Base-by-base conservation (phyloP, 2,797 vertebrate genomes). In the Gymnothorax javanicus region DNA sequence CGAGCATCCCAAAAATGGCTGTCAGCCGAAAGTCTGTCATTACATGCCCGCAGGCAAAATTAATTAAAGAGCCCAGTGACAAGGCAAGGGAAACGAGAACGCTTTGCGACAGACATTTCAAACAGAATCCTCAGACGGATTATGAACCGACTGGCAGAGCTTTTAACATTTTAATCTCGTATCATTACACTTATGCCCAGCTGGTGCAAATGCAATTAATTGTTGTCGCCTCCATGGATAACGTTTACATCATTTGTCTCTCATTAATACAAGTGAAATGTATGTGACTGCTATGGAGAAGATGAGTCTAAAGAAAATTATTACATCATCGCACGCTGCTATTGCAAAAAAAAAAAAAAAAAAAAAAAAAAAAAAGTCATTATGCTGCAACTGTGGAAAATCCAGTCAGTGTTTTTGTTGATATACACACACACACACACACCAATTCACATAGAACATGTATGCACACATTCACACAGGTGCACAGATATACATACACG, bases 111-210 rank as follows among this genome's bases (percentile, higher is more conserved):
- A 56, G 50, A 81, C 77, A 81, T 56, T 81, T 81, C 77, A 56
- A 9, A 56, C 50, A 23, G 20, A 56, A 56, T n/a, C 77, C 77
- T 81, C 20, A 54, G 50, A 25, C 1, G 17, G 52, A 81, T 56
- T 81, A 56, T n/a, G 77, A 81, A 81, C 52, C 20, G 20, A 81
- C 52, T 52, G 33, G 13, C 43, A 17, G 20, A 52, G 77, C 52
- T n/a, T 56, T 81, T 56, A 56, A 81, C 50, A 56, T 81, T 81
- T 81, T 81, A 81, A 81, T 81, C 23, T 20, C 7, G 77, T 81
- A 50, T n/a, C 77, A 56, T 56, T 56, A 81, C 23, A 81, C 20
- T 56, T 81, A 81, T 12, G 77, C 77, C 52, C 20, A 8, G 77
- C 52, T 11, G 25, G 17, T 13, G 23, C 54, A 56, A 56, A 81